A percentile compares a stretch with the other conserved stretches of the same genome.
phyloP scores from a whole-genome alignment of 2,888 invertebrate genomes.

The Fragum whitleyi region DNA sequence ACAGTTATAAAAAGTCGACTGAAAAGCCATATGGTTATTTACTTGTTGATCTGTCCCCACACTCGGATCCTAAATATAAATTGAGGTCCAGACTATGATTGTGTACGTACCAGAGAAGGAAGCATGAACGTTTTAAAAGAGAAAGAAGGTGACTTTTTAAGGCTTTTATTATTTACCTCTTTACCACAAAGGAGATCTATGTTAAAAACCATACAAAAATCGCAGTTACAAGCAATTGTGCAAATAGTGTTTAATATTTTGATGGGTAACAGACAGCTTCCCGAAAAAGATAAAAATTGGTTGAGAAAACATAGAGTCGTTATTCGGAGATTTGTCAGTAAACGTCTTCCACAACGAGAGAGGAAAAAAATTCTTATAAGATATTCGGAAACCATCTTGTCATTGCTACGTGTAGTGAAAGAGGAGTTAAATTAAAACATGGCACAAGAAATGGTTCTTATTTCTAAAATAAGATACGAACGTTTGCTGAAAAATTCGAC shows the following conservation, averaged over 20 bases:
- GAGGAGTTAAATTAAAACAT: conserved; percentile 12
- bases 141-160: conserved; percentile 41
- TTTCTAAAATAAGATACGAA: conserved; percentile 48
- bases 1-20: conserved; percentile 44
- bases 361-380: conserved; percentile 32
- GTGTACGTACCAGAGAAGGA: conserved; percentile 37
- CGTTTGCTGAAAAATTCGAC: conserved; percentile 30
- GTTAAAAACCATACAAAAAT: conserved; percentile 35
- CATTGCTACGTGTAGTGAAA: conserved; percentile 25
- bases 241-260: conserved; percentile 17
- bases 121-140: conserved; percentile 29
- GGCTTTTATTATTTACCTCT: conserved; percentile 24
- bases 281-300: conserved; percentile 29
- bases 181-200: conserved; percentile 29
- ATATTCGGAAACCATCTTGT: conserved; percentile 32
- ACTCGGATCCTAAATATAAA: conserved; percentile 40
- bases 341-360: conserved; percentile 24
- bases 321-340: conserved; percentile 39
- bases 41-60: conserved; percentile 43
- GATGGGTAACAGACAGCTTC: conserved; percentile 9
- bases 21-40: conserved; percentile 34
- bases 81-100: conserved; percentile 41
- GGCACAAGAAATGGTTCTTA: conserved; percentile 42
- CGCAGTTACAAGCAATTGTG: conserved; percentile 19
- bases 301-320: conserved; percentile 28